Base-by-base conservation (phyloP, 2,113 vertebrate genomes). In the Calyptommatus sinebrachiatus region DNA sequence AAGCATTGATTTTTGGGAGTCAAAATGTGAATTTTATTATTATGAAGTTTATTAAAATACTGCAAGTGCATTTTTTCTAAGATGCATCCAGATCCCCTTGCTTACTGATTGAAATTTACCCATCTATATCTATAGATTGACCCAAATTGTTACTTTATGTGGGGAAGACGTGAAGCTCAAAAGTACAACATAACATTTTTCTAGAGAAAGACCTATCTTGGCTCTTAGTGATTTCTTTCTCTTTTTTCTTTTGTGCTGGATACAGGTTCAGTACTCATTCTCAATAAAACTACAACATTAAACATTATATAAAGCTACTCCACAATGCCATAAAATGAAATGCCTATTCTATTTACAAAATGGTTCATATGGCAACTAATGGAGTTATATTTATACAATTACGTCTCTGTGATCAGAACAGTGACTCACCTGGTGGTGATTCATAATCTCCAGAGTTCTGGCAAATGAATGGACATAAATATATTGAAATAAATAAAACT, bases 311-410 rank as follows among this genome's bases (percentile, higher is more conserved):
- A 69, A 70, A 57, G 21, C 31, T 60, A 29, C 53, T 70, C n/a
- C 29, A 11, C 24, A 70, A 70, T 45, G 18, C 12, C 53, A 35
- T 26, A 18, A 14, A 46, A 53, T 48, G 18, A 24, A 24, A 41
- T 71, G 26, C 6, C 53, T 61, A 16, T 35, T 71, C 46, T n/a
- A 9, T 5, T 26, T 1, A 46, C 62, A 4, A 41, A 1, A 1
- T 53, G 29, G 77, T 26, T 87, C 66, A 77, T 71, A 81, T 69
- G 78, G 79, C 81, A 68, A 81, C 45, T 50, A 57, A 84, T 66
- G 26, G 18, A 31, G 68, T 69, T 35, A 53, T 65, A 9, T 71
- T 72, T 7, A 73, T 69, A 81, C 28, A 86, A 63, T 71, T 88
- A 82, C 0, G 0, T 29, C 66, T 2, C 67, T 61, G 45, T 81